A percentile compares a stretch with the other conserved stretches of the same genome.
These are phyloP conservation scores for Protonemura montana DNA, from an alignment of 2,888 invertebrate genomes.

Conservation along the genomic window DNA sequence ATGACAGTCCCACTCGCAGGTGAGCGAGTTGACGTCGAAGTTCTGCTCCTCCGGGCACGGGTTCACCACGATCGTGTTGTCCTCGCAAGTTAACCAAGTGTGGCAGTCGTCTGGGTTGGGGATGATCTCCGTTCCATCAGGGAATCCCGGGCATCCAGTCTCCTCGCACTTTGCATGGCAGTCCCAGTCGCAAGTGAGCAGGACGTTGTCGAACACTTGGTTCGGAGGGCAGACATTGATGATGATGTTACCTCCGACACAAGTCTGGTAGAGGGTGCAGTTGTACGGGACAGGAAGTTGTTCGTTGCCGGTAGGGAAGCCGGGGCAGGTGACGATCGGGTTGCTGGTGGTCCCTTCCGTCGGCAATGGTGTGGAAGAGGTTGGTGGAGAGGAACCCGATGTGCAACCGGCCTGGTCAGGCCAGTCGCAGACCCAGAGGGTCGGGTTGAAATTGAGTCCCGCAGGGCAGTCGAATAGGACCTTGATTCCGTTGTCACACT, in stretches of 20 bases:
- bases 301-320: background rate
- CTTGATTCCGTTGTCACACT: conserved; percentile 51
- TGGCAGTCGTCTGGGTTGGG: background rate
- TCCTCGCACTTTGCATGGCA: background rate
- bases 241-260: background rate
- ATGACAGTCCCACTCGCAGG: background rate
- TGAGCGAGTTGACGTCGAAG: background rate
- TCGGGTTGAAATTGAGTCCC: conserved; percentile 51
- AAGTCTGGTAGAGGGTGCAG: background rate
- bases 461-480: conserved; percentile 50
- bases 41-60: background rate
- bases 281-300: background rate
- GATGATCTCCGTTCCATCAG: background rate
- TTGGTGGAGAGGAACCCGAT: background rate
- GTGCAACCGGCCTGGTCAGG: conserved; percentile 50
- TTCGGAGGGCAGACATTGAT: background rate
- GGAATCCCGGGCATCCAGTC: background rate
- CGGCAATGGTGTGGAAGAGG: background rate
- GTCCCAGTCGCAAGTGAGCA: background rate
- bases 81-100: background rate
- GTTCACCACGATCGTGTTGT: background rate
- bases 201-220: background rate
- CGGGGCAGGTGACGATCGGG: background rate
- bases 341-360: background rate
- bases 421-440: conserved; percentile 51